These are phyloP conservation scores for Henricia sp. DNA, from an alignment of 53 echinoderm and acorn worm genomes.

Conservation along the genomic window DNA sequence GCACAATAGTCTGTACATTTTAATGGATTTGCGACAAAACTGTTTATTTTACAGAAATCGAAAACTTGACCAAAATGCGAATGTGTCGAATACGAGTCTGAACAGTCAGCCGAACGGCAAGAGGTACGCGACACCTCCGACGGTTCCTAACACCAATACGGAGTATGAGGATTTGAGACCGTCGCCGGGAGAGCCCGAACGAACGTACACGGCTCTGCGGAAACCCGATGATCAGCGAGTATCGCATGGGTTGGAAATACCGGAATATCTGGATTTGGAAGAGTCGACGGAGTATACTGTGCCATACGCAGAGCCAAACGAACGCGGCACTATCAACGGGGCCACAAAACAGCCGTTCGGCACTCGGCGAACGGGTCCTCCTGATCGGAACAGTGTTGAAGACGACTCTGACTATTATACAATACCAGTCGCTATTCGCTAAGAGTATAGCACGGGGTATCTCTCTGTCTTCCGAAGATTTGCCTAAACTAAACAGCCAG, in stretches of 20 bases:
- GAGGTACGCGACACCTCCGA: constrained; percentile 13
- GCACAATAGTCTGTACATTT: too few species aligned
- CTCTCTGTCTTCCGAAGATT: too few species aligned
- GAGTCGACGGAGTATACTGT: too few species aligned
- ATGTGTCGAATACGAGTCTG: not conserved
- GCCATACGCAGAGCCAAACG: not conserved
- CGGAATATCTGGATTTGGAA: constrained; percentile 39
- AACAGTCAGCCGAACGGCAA: not conserved
- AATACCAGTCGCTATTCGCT: too few species aligned
- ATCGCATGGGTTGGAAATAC: constrained; percentile 1
- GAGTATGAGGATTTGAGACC: constrained; percentile 22
- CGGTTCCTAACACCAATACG: not conserved
- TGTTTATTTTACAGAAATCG: not conserved
- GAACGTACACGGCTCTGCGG: constrained; percentile 38
- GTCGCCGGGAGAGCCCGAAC: not conserved
- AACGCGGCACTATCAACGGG: not conserved
- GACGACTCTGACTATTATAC: too few species aligned
- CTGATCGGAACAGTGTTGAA: too few species aligned
- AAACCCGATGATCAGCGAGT: not conserved
- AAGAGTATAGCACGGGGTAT: too few species aligned
- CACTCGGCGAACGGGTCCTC: not conserved
- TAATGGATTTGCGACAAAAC: too few species aligned
- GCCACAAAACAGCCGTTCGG: not conserved
- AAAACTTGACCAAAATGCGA: not conserved
- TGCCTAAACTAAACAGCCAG: too few species aligned